Evolutionary conservation across 92 coral and sea anemone species (phyloP), one percentile per base, ranked within the genome.

Genomic region (Zoanthus gigantus): DNA sequence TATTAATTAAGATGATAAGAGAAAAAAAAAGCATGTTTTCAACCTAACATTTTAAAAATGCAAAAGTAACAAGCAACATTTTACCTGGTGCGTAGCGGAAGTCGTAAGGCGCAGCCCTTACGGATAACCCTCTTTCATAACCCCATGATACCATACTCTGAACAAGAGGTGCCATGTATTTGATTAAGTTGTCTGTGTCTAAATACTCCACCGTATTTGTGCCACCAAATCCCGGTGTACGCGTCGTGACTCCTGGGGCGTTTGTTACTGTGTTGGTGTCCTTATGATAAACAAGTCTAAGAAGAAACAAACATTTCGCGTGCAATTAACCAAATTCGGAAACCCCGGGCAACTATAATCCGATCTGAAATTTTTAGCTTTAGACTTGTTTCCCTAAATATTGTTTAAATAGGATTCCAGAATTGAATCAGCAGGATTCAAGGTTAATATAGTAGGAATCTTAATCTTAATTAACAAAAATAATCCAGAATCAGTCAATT

Each of bases 21-120:
- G 42, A 37, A 37, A 37, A 37, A 37, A 4, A 37, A 37, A 37
- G 3, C 42, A 37, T 0, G 42, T 1, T 37, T 37, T 37, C 42
- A 37, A 37, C 42, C 42, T 4, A 37, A 37, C 42, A 37, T 37
- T 37, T 37, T 4, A 2, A 37, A 37, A 37, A 0, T 58, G 23
- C 18, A 15, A 58, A 14, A 58, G 66, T 58, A 4, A 13, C 18
- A 58, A 63, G 69, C 23, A 1, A 2, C 28, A 44, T 45, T 61
- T 84, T 86, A 94, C 98, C 98, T 11, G 95, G 95, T 68, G 94
- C 95, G 74, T 89, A 89, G 78, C 98, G 86, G 84, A 92, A 94
- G 93, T 94, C 98, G 85, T 93, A 93, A 37, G 98, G 98, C 67
- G 98, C 96, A 14, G 94, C 98, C 69, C 94, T 87, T 85, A 93